A percentile compares a stretch with the other conserved stretches of the same genome.
Evolutionary conservation across 2,797 vertebrate species (phyloP).

Genomic region (Microcaecilia unicolor): DNA sequence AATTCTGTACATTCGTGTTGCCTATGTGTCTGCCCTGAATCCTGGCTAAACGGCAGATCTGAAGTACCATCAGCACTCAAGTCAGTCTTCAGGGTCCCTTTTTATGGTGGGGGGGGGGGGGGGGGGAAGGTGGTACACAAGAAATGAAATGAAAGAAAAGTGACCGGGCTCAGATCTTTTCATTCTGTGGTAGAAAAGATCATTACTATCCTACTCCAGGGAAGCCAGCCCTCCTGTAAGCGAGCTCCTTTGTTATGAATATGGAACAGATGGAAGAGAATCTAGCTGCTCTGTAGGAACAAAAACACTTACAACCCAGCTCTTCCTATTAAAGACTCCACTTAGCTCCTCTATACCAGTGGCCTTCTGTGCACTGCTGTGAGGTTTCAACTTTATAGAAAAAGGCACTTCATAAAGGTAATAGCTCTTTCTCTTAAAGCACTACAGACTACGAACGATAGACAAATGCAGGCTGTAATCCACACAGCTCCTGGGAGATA

Average conservation of each 20-base stretch:
- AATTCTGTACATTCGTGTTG: too few relatives aligned
- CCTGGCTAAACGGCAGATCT: too few relatives aligned
- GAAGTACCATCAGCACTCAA: slow-evolving; percentile 21
- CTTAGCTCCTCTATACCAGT: slow-evolving; percentile 60
- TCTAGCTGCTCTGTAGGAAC: slow-evolving; percentile 65
- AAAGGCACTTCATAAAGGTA: slow-evolving; percentile 59
- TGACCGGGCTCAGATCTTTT: slow-evolving; percentile 50
- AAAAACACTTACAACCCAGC: slow-evolving; percentile 64
- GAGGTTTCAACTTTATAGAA: slow-evolving; percentile 64
- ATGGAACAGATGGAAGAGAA: slow-evolving; percentile 72
- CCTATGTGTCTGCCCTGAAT: too few relatives aligned
- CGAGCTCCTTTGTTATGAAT: slow-evolving; percentile 66
- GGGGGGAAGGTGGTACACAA: too few relatives aligned
- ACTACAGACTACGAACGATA: slow-evolving; percentile 51
- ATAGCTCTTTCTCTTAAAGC: slow-evolving; percentile 52
- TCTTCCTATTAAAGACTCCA: slow-evolving; percentile 63
- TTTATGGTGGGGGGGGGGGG: too few relatives aligned
- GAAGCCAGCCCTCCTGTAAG: slow-evolving; percentile 59
- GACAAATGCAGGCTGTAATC: slow-evolving; percentile 50
- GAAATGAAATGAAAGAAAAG: too few relatives aligned
- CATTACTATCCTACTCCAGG: slow-evolving; percentile 50
- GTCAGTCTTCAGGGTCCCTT: slow-evolving; percentile 38
- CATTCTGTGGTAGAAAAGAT: slow-evolving; percentile 56
- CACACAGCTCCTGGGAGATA: slow-evolving; percentile 44
- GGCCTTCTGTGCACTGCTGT: slow-evolving; percentile 64